These are phyloP conservation scores for Scrobipalpa costella DNA, from an alignment of 2,888 invertebrate genomes.

Conservation along the genomic window DNA sequence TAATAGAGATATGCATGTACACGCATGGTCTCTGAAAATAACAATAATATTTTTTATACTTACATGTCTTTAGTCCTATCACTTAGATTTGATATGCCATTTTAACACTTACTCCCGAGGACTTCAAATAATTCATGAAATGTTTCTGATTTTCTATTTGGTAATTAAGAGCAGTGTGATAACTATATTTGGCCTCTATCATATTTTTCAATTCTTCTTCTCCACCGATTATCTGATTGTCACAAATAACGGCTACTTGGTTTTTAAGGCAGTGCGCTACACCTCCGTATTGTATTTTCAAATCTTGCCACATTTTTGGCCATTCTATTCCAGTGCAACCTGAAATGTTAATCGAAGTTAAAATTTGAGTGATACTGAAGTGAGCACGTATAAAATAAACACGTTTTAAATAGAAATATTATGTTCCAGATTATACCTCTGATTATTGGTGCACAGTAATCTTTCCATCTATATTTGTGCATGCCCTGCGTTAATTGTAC, in stretches of 20 bases:
- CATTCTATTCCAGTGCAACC: constrained; percentile 68
- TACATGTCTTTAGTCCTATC: too few species aligned
- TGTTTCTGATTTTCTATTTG: constrained; percentile 64
- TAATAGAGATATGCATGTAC: constrained; percentile 77
- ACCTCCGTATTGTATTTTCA: constrained; percentile 68
- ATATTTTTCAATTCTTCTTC: constrained; percentile 70
- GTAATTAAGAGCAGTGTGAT: constrained; percentile 70
- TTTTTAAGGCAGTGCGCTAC: constrained; percentile 67
- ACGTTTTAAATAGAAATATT: too few species aligned
- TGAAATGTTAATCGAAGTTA: too few species aligned
- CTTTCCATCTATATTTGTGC: too few species aligned
- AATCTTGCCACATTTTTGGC: constrained; percentile 57
- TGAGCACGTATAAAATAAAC: too few species aligned
- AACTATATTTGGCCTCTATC: constrained; percentile 67
- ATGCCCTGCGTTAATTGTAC: too few species aligned
- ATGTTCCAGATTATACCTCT: too few species aligned
- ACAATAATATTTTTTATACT: too few species aligned
- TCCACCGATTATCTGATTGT: constrained; percentile 77
- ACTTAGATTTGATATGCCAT: too few species aligned
- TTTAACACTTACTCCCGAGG: constrained; percentile 69
- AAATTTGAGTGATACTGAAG: too few species aligned
- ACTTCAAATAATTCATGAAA: constrained; percentile 64
- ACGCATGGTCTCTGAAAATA: constrained; percentile 80
- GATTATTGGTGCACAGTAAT: too few species aligned
- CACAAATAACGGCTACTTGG: constrained; percentile 72